Conservation (phyloP, 1,140 invertebrate species). For the Sogatella furcifera region DNA sequence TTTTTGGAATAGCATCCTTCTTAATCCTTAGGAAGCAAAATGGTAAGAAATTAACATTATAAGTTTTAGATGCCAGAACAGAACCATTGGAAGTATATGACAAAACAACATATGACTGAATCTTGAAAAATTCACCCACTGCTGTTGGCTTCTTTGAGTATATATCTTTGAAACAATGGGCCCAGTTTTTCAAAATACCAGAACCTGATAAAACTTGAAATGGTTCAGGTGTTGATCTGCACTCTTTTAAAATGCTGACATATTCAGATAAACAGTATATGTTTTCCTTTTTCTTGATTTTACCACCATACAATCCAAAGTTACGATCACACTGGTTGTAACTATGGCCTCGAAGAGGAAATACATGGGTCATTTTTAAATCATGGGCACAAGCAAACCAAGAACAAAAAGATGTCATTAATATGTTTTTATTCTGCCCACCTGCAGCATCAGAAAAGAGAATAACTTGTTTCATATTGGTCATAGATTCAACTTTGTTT, state of each 20-base stretch:
- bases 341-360: slow-evolving; percentile 17
- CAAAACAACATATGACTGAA: not conserved
- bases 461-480: not conserved
- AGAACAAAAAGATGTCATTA: slow-evolving; percentile 10
- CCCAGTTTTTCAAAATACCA: not conserved
- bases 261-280: not conserved
- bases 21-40: not conserved
- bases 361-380: slow-evolving; percentile 14
- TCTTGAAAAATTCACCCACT: not conserved
- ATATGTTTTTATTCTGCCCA: slow-evolving; percentile 13
- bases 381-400: not conserved
- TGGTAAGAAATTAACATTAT: too few species aligned
- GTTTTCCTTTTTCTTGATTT: not conserved
- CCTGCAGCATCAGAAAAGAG: slow-evolving; percentile 11
- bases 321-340: slow-evolving; percentile 1
- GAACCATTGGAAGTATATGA: not conserved
- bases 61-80: too few species aligned
- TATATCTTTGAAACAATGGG: not conserved
- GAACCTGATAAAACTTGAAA: not conserved
- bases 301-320: not conserved
- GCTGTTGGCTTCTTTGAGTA: not conserved
- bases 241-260: not conserved
- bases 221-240: not conserved
- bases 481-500: too few species aligned
- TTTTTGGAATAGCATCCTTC: too few species aligned